A percentile compares a stretch with the other conserved stretches of the same genome.
phyloP scores from a whole-genome alignment of 2,888 invertebrate species.

The Ditula angustiorana region DNA sequence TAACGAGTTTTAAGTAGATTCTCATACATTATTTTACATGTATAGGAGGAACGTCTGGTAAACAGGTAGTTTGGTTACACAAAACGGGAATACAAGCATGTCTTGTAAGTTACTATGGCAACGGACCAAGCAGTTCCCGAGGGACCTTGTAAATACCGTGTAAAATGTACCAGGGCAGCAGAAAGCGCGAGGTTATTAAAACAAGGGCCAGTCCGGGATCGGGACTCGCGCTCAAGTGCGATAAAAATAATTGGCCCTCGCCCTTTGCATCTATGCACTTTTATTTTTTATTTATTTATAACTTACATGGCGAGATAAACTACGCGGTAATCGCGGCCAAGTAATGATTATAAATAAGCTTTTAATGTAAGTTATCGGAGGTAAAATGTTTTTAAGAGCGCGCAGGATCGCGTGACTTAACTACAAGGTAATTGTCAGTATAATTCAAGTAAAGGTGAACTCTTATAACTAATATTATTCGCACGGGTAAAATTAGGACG shows the following conservation, averaged over 20 bases:
- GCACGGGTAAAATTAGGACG: too few relatives aligned
- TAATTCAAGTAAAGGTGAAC: too few relatives aligned
- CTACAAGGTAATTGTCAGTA: background rate
- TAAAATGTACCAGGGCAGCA: constrained; percentile 73
- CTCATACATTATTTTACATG: too few relatives aligned
- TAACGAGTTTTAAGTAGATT: too few relatives aligned
- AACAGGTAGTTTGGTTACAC: too few relatives aligned
- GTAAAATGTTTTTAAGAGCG: constrained; percentile 37
- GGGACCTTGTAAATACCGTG: constrained; percentile 77
- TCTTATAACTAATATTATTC: too few relatives aligned
- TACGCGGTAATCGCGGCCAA: too few relatives aligned
- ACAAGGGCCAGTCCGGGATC: constrained; percentile 42
- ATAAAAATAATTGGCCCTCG: constrained; percentile 63
- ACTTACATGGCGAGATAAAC: constrained; percentile 53
- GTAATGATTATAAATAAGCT: constrained; percentile 46
- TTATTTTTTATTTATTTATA: constrained; percentile 52
- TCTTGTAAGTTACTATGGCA: constrained; percentile 27
- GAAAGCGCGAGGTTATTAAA: constrained; percentile 51
- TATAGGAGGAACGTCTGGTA: background rate
- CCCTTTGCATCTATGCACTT: constrained; percentile 60
- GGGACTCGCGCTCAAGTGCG: constrained; percentile 43
- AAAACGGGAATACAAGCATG: background rate
- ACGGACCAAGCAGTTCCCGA: constrained; percentile 53
- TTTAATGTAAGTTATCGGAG: constrained; percentile 49
- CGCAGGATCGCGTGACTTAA: constrained; percentile 38